A percentile compares a stretch with the other conserved stretches of the same genome.
Conservation (phyloP, 2,113 vertebrate genomes). For the Pedionomus torquatus region DNA sequence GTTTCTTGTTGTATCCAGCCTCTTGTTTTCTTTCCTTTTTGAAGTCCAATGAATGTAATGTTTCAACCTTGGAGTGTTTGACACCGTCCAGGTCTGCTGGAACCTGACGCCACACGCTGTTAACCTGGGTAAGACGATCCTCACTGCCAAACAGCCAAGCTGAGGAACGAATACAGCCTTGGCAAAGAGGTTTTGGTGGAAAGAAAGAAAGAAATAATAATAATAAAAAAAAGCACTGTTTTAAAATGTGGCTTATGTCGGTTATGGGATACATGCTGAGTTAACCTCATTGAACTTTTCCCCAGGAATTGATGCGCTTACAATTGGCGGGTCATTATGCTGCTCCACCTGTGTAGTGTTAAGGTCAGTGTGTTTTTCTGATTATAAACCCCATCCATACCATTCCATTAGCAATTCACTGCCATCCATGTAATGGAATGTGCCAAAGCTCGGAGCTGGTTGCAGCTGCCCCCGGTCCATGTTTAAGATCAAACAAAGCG, state of each 20-base stretch:
- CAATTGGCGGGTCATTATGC: conserved; percentile 96
- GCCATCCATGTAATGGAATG: conserved; percentile 84
- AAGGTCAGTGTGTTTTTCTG: conserved; percentile 97
- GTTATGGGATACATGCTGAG: conserved; percentile 77
- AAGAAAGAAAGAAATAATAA: conserved; percentile 8
- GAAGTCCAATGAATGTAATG: background rate
- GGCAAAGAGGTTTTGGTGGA: background rate
- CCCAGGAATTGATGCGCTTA: conserved; percentile 95
- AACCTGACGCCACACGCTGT: background rate
- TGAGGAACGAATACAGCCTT: background rate
- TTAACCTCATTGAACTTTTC: conserved; percentile 92
- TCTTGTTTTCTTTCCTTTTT: background rate
- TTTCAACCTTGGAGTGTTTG: background rate
- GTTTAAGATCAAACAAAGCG: conserved; percentile 21
- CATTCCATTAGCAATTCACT: conserved; percentile 84
- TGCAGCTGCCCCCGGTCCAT: conserved; percentile 29
- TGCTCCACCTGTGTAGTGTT: conserved; percentile 99
- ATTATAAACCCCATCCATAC: conserved; percentile 83
- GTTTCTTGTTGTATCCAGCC: background rate
- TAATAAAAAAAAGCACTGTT: conserved; percentile 17
- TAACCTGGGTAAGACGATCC: background rate
- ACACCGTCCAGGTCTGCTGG: background rate
- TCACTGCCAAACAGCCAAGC: background rate
- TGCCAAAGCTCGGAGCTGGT: conserved; percentile 57
- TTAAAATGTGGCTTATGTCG: conserved; percentile 62